Percentiles rank a stretch among this genome's conserved stretches.
These are phyloP conservation scores for Heliopora coerulea DNA, from an alignment of 92 coral and sea anemone species.

Conservation along the genomic window DNA sequence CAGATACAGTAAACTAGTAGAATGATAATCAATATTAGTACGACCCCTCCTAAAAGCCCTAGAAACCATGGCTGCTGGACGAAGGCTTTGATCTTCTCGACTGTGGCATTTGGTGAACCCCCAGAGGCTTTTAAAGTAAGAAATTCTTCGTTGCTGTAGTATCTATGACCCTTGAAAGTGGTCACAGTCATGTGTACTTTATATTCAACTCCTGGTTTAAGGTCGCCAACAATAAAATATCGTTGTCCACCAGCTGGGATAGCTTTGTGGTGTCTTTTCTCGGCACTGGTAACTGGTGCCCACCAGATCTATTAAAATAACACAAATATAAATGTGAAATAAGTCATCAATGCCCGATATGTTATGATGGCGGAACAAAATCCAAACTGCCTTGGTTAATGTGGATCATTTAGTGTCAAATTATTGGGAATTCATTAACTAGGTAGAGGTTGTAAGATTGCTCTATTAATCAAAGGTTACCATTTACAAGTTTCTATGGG, in stretches of 20 bases:
- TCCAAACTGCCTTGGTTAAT: background rate
- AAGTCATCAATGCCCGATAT: background rate
- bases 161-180: constrained; percentile 17
- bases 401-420: too few species aligned
- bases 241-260: constrained; percentile 24
- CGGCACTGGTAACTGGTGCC: background rate
- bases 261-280: background rate
- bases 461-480: too few species aligned
- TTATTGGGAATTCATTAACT: too few species aligned
- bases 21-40: constrained; percentile 66
- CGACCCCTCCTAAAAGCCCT: constrained; percentile 79
- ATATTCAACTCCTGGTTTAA: constrained; percentile 47
- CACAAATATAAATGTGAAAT: background rate
- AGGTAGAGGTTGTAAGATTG: too few species aligned
- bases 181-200: constrained; percentile 34
- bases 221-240: constrained; percentile 25
- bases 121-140: background rate
- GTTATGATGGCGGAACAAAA: background rate
- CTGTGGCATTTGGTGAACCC: background rate
- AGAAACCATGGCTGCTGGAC: constrained; percentile 93
- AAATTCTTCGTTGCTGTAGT: constrained; percentile 20
- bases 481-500: too few species aligned
- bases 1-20: constrained; percentile 46
- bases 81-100: constrained; percentile 60
- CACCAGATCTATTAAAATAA: constrained; percentile 4